Evolutionary conservation across 2,797 vertebrate genomes (phyloP).

Genomic region (Crypturellus tataupa): DNA sequence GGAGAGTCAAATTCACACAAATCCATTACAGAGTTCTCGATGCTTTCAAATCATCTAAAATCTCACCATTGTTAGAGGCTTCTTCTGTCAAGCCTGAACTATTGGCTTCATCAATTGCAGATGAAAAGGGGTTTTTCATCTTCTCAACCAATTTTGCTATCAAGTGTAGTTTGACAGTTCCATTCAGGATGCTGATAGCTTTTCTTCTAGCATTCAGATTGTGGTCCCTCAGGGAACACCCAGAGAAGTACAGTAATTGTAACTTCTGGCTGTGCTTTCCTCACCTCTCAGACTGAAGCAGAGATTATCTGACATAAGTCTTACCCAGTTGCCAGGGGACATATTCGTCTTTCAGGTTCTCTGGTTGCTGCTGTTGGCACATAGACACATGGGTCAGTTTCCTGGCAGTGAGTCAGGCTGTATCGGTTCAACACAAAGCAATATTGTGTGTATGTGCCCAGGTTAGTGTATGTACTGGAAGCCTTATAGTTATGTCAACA

Average conservation of each 20-base stretch:
- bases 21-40: constrained; percentile 2
- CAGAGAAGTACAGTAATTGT: constrained; percentile 42
- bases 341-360: not conserved
- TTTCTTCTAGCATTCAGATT: constrained; percentile 45
- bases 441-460: not conserved
- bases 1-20: not conserved
- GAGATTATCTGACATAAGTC: not conserved
- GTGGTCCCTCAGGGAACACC: constrained; percentile 29
- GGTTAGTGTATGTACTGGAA: not conserved
- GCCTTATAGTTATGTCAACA: not conserved
- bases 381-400: not conserved
- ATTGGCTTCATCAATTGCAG: constrained; percentile 46
- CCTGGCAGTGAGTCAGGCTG: not conserved
- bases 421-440: not conserved
- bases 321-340: not conserved
- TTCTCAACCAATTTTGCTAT: constrained; percentile 53
- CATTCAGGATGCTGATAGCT: constrained; percentile 49
- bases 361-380: not conserved
- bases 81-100: constrained; percentile 44
- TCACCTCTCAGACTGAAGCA: constrained; percentile 14
- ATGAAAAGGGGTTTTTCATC: constrained; percentile 54
- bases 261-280: constrained; percentile 26
- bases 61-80: constrained; percentile 10
- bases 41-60: constrained; percentile 27
- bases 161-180: constrained; percentile 52